Evolutionary conservation across 2,113 vertebrate genomes (phyloP).

Genomic region (Protobothrops mucrosquamatus): DNA sequence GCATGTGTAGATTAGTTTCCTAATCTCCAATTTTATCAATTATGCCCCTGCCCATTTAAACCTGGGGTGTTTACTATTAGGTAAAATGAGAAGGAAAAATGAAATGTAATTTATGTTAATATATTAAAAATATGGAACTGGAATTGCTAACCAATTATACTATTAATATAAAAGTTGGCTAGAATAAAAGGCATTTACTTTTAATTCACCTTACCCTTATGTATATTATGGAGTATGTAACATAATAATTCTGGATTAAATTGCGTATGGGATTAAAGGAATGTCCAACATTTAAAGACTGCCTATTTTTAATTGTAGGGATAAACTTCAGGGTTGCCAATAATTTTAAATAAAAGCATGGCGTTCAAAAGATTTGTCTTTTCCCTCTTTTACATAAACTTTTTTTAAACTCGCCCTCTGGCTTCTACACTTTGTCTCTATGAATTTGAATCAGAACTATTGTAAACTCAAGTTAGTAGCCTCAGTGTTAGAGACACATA

Average conservation of each 20-base stretch:
- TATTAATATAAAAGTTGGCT: constrained; percentile 11
- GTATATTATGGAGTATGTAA: background rate
- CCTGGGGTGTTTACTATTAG: background rate
- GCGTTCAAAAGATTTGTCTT: background rate
- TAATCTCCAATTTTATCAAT: background rate
- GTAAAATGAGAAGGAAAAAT: no score
- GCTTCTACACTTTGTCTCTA: background rate
- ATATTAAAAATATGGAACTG: background rate
- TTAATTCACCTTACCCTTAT: constrained; percentile 1
- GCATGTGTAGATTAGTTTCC: background rate
- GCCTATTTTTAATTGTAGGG: background rate
- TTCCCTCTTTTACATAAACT: background rate
- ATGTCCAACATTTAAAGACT: background rate
- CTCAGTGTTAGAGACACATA: background rate
- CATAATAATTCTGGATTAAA: background rate
- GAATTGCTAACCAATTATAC: background rate
- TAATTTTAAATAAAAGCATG: constrained; percentile 3
- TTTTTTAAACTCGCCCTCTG: background rate
- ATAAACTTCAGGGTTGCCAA: background rate
- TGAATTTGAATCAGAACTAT: background rate
- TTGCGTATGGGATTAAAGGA: constrained; percentile 32
- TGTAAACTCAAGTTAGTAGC: background rate
- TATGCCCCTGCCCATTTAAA: background rate
- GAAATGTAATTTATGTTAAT: background rate
- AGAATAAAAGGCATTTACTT: background rate